Base-by-base conservation (phyloP, 1,140 invertebrate species). In the Cecropterus lyciades region DNA sequence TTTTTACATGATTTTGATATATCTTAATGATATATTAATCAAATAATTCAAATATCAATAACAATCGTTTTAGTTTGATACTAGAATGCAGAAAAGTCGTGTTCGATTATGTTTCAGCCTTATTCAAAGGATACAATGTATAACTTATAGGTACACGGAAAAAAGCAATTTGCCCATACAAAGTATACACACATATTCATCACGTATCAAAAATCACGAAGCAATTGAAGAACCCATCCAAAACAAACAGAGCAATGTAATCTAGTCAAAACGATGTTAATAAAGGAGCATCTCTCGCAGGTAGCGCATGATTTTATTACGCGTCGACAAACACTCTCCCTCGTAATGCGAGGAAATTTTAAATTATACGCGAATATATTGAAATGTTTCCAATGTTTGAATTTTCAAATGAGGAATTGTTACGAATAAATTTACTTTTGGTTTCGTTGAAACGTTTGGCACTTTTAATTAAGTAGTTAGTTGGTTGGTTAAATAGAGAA, bases 271-370 rank as follows among this genome's bases (percentile, higher is more conserved):
- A 33, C n/a, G n/a, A n/a, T 60, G 57, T 60, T 60, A 60, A 60
- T 60, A 60, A 60, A 49, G 57, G 57, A 48, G 57, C 57, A 49
- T 68, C 71, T 69, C 16, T 56, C 16, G 48, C 62, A 64, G 62
- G 62, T 64, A 64, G 60, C 49, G 49, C 6, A 55, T 53, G 48
- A 52, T 64, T 63, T 42, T 63, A 64, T 64, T 53, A 64, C 48
- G 33, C 60, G 37, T 63, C 37, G 10, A 33, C 60, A 63, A 63
- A 63, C 40, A 63, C 30, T 3, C 45, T 48, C 45, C 7, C 45
- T 33, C 30, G 9, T n/a, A 11, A 4, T 7, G 27, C 33, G 51
- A n/a, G n/a, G 51, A 30, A 53, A 37, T 53, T 53, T 53, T 37
- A 53, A 53, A 53, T 53, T 53, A 53, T 53, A 11, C 30, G 13